phyloP scores from a whole-genome alignment of 2,888 invertebrate species.

The Drosophila nr. medialis region DNA sequence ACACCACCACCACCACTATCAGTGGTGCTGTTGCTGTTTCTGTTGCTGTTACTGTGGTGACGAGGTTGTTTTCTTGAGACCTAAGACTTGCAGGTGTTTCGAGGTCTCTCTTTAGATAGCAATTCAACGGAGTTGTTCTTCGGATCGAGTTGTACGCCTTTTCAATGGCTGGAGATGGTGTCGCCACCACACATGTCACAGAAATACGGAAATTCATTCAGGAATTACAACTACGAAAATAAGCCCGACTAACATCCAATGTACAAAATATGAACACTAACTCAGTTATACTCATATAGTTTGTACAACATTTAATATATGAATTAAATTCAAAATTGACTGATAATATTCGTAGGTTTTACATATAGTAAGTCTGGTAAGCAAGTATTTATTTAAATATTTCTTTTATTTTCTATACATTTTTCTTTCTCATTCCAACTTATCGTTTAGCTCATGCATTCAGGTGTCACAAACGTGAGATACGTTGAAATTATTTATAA shows the following conservation, averaged over 20 bases:
- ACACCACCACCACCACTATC: constrained; percentile 27
- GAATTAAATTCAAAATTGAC: neutral
- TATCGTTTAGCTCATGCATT: constrained; percentile 1
- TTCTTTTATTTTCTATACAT: neutral
- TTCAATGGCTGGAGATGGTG: constrained; percentile 5
- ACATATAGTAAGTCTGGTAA: neutral
- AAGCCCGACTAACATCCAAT: neutral
- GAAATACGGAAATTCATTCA: neutral
- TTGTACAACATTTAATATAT: neutral
- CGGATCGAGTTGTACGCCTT: constrained; percentile 32
- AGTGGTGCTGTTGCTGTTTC: constrained; percentile 15
- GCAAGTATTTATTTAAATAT: neutral
- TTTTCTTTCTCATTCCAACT: constrained; percentile 3
- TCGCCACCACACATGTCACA: constrained; percentile 9
- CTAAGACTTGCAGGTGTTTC: constrained; percentile 53
- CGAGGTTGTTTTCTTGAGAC: constrained; percentile 15
- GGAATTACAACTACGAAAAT: neutral
- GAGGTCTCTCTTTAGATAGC: constrained; percentile 53
- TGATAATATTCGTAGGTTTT: neutral
- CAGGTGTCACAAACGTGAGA: constrained; percentile 39
- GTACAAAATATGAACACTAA: neutral
- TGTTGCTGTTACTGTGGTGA: constrained; percentile 14
- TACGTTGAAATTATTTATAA: constrained; percentile 21
- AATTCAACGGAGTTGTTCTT: constrained; percentile 43
- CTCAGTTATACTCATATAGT: neutral